Conservation (phyloP, 2,797 vertebrate genomes). For the Tadarida brasiliensis region DNA sequence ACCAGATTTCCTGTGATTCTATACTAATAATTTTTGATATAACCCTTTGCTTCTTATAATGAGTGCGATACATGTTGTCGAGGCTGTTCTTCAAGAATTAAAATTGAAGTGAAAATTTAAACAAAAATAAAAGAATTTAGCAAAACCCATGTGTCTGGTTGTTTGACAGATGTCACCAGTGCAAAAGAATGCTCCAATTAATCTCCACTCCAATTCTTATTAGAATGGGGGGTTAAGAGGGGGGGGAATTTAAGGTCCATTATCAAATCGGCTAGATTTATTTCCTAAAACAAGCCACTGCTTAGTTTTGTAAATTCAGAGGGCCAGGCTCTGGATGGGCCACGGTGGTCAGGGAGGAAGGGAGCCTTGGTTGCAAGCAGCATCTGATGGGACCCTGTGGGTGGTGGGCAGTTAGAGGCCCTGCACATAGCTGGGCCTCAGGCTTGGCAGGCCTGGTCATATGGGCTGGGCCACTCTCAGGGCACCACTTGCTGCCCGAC, state of each 20-base stretch:
- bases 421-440: not conserved
- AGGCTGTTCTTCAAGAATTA: constrained; percentile 99
- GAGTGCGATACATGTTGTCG: constrained; percentile 99
- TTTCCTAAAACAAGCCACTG: constrained; percentile 40
- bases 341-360: not conserved
- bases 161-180: constrained; percentile 93
- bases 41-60: constrained; percentile 99
- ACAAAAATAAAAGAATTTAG: constrained; percentile 99
- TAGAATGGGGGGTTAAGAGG: not conserved
- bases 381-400: not conserved
- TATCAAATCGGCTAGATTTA: constrained; percentile 19
- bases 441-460: not conserved
- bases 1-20: constrained; percentile 99
- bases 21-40: constrained; percentile 99
- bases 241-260: not conserved
- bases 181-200: constrained; percentile 64
- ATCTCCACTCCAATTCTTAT: constrained; percentile 34
- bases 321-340: not conserved
- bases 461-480: not conserved
- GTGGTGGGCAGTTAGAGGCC: not conserved
- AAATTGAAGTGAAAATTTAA: constrained; percentile 99
- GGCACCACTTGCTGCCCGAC: not conserved
- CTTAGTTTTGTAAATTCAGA: not conserved
- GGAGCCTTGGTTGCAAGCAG: not conserved
- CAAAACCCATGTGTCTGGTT: constrained; percentile 93